Base-by-base conservation (phyloP, 1,140 invertebrate species). In the Bombus cullumanus region DNA sequence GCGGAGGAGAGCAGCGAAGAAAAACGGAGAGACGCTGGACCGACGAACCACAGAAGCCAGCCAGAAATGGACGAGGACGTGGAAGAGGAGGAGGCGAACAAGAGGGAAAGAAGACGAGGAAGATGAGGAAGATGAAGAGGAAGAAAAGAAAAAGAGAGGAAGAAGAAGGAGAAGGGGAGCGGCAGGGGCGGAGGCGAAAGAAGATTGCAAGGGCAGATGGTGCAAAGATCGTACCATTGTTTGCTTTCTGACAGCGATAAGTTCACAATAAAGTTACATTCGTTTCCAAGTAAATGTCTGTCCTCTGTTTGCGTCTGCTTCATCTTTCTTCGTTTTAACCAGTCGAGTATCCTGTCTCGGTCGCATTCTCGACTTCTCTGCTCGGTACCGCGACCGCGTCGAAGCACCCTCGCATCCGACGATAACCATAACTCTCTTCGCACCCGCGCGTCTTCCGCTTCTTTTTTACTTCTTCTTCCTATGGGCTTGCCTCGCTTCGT, bases 241-340 rank as follows among this genome's bases (percentile, higher is more conserved):
- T 95, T 94, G 92, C 92, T 89, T 93, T 91, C 89, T 94, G 93
- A 94, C 94, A 94, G 93, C 93, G 94, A 95, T 94, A 95, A 94
- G 93, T 95, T 95, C 90, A 94, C 93, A 95, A 95, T 95, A 94
- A 94, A 94, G 93, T 94, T 94, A 93, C 92, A 94, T 93, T 93
- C 92, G 89, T 92, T 92, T 89, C 89, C 90, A 92, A 94, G 91
- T 92, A 92, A 93, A 91, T 91, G 90, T 90, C 86, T 79, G 84
- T 90, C 71, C 81, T 75, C 77, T 73, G 47, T 91, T 86, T 88
- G 86, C 88, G 89, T 88, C 89, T 87, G 81, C 87, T 80, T 86
- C 87, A 88, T 85, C 80, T 66, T 88, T 91, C 84, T 86, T 85
- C 80, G 74, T 81, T 72, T 76, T 69, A 83, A 78, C 39, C 62